Percentiles rank a stretch among this genome's conserved stretches.
These are phyloP conservation scores for Cydia splendana DNA, from an alignment of 1,140 invertebrate genomes.

Conservation along the genomic window DNA sequence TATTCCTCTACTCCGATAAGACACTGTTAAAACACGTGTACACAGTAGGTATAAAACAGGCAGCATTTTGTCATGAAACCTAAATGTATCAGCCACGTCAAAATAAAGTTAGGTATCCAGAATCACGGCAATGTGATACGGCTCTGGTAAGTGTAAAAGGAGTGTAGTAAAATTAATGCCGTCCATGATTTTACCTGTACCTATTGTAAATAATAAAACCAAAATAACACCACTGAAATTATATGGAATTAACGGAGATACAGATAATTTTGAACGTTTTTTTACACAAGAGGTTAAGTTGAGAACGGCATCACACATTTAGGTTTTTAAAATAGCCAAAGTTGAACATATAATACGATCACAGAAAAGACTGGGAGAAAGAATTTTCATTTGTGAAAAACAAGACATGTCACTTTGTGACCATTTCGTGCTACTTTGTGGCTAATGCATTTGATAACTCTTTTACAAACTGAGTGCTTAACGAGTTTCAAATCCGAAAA, in stretches of 20 bases:
- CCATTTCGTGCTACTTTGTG: neutral
- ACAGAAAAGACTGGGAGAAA: no score
- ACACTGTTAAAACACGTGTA: neutral
- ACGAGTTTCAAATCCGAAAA: slow-evolving; percentile 24
- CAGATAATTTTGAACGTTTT: no score
- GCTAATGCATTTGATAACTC: slow-evolving; percentile 1
- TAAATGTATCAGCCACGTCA: neutral
- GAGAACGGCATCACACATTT: no score
- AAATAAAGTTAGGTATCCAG: neutral
- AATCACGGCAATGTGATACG: neutral
- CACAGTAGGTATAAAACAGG: neutral
- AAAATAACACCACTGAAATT: no score
- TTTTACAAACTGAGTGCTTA: neutral
- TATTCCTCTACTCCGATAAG: neutral
- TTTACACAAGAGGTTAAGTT: no score
- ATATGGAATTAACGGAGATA: no score
- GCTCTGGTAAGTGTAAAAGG: neutral
- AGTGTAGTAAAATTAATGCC: neutral
- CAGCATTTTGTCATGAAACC: neutral
- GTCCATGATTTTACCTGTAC: no score
- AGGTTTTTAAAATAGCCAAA: neutral
- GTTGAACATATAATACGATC: neutral
- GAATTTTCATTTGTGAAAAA: no score
- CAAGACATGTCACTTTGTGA: neutral
- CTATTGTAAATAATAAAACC: no score